Percentiles rank a stretch among this genome's conserved stretches.
These are phyloP conservation scores for Falco naumanni DNA, from an alignment of 2,797 vertebrate species.

Conservation along the genomic window DNA sequence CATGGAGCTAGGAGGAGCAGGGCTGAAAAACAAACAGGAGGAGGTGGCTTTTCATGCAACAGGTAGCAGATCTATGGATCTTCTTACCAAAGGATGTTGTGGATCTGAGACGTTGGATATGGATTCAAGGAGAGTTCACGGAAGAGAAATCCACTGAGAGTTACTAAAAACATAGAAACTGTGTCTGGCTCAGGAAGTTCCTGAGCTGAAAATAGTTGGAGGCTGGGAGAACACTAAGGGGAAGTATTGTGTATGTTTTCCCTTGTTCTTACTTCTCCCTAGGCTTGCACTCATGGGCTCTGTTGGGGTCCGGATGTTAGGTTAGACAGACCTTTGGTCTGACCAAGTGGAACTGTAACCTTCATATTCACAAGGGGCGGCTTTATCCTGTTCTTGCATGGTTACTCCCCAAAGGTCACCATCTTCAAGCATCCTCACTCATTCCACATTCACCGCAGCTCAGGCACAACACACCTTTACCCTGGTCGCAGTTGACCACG, in stretches of 20 bases:
- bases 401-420: background rate
- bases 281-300: background rate
- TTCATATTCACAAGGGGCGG: background rate
- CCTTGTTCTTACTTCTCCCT: slow-evolving; percentile 7
- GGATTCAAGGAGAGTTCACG: background rate
- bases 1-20: background rate
- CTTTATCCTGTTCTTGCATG: background rate
- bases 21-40: background rate
- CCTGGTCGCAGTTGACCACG: background rate
- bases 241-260: background rate
- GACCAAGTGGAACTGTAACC: background rate
- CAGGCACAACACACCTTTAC: background rate
- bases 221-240: background rate
- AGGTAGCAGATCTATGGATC: background rate
- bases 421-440: background rate
- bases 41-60: background rate
- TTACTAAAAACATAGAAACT: slow-evolving; percentile 32
- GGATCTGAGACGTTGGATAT: background rate
- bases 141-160: slow-evolving; percentile 17
- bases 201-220: slow-evolving; percentile 52
- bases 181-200: slow-evolving; percentile 49
- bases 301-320: background rate
- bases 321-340: background rate
- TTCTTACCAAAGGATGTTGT: background rate
- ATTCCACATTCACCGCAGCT: background rate